A percentile compares a stretch with the other conserved stretches of the same genome.
Conservation (phyloP, 1,140 invertebrate genomes). For the Calephelis virginiensis region DNA sequence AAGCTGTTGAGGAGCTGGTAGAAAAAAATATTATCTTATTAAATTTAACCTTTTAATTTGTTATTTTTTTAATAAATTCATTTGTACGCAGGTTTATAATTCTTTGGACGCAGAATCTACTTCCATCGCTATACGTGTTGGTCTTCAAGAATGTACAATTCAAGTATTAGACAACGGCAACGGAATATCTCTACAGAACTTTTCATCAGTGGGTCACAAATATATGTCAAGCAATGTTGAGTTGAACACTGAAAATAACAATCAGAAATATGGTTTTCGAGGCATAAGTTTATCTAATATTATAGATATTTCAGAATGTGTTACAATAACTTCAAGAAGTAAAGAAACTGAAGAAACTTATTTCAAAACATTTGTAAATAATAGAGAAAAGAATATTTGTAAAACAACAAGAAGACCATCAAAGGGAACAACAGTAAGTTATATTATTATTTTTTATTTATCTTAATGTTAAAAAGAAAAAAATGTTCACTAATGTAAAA, state of each 20-base stretch:
- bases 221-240: conserved; percentile 82
- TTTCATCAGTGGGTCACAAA: conserved; percentile 78
- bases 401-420: conserved; percentile 69
- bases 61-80: conserved; percentile 10
- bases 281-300: conserved; percentile 84
- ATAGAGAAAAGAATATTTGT: conserved; percentile 42
- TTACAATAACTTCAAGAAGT: conserved; percentile 79
- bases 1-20: conserved; percentile 62
- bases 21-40: conserved; percentile 10
- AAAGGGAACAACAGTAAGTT: conserved; percentile 80
- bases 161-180: conserved; percentile 84
- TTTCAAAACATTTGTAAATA: conserved; percentile 61
- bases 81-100: conserved; percentile 79
- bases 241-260: background rate
- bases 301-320: conserved; percentile 72
- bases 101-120: conserved; percentile 82
- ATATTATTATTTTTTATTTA: background rate
- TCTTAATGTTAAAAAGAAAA: background rate
- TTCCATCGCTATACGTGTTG: conserved; percentile 81
- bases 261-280: conserved; percentile 78
- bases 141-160: conserved; percentile 79
- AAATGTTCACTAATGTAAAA: no score
- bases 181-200: conserved; percentile 78
- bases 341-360: conserved; percentile 64
- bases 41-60: conserved; percentile 7